Evolutionary conservation across 2,888 invertebrate species (phyloP).

Genomic region (Sericinus montela): DNA sequence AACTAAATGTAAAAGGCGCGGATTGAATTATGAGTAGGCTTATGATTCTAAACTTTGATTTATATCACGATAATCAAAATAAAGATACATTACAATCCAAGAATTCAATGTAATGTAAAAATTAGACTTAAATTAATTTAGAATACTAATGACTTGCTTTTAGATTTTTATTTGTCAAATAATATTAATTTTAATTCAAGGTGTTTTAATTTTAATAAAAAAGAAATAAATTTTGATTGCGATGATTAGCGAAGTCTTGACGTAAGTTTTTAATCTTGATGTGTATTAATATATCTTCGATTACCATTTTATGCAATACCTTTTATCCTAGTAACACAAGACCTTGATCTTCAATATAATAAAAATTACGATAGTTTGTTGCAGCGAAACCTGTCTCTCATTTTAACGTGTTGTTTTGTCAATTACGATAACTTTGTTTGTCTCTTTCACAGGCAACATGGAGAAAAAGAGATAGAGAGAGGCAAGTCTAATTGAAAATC

Average conservation of each 20-base stretch:
- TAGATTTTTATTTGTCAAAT: not conserved
- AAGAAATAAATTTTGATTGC: not conserved
- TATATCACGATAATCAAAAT: too few relatives aligned
- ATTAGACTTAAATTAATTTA: too few relatives aligned
- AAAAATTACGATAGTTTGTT: slow-evolving; percentile 23
- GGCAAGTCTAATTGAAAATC: slow-evolving; percentile 26
- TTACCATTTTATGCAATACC: too few relatives aligned
- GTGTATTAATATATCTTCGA: too few relatives aligned
- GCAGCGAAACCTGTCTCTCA: slow-evolving; percentile 37
- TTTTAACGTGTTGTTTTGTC: slow-evolving; percentile 40
- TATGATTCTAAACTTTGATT: too few relatives aligned
- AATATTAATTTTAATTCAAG: not conserved
- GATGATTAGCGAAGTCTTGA: too few relatives aligned
- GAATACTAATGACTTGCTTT: too few relatives aligned
- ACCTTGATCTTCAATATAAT: slow-evolving; percentile 20
- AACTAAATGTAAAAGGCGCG: too few relatives aligned
- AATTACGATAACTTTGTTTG: slow-evolving; percentile 42
- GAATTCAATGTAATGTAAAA: too few relatives aligned
- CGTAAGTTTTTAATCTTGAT: too few relatives aligned
- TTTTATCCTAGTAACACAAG: slow-evolving; percentile 3
- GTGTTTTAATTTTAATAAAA: not conserved
- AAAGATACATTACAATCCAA: too few relatives aligned
- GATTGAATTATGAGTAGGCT: too few relatives aligned
- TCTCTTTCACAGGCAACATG: slow-evolving; percentile 57
- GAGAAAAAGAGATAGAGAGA: slow-evolving; percentile 32